Conservation (phyloP, 1,140 invertebrate genomes). For the Coenobita brevimanus region DNA sequence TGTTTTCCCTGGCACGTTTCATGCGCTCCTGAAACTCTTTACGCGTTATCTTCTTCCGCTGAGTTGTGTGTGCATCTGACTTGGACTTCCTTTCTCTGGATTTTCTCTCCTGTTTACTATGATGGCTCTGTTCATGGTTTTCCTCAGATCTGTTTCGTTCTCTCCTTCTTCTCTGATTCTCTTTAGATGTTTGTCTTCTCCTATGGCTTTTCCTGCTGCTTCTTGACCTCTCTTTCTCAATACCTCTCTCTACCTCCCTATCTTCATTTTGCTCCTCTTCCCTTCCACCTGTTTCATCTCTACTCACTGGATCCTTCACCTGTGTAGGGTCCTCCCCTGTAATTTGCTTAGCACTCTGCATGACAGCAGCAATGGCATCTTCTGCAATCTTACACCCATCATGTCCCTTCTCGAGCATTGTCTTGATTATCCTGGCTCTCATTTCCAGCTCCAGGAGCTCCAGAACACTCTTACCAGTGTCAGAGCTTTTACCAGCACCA, state of each 20-base stretch:
- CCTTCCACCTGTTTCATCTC: no score
- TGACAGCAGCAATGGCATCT: conserved; percentile 49
- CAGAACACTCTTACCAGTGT: conserved; percentile 71
- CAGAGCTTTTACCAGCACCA: not conserved
- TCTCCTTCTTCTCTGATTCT: not conserved
- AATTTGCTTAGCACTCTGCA: conserved; percentile 36
- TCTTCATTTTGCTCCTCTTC: not conserved
- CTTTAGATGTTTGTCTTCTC: not conserved
- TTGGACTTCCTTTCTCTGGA: not conserved
- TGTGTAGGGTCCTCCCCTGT: not conserved
- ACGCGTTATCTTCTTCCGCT: conserved; percentile 67
- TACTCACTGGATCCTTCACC: conserved; percentile 16
- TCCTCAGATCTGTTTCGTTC: not conserved
- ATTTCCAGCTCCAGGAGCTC: conserved; percentile 76
- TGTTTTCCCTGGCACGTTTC: conserved; percentile 64
- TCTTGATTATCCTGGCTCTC: conserved; percentile 76
- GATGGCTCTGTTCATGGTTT: not conserved
- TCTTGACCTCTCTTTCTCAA: not conserved
- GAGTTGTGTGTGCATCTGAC: conserved; percentile 70
- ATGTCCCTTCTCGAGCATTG: conserved; percentile 73
- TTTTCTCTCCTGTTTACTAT: conserved; percentile 9
- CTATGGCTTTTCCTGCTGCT: conserved; percentile 1
- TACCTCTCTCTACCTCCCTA: no score
- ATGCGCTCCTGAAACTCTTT: conserved; percentile 69
- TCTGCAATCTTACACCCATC: conserved; percentile 39